Evolutionary conservation across 2,797 vertebrate genomes (phyloP), one percentile per base, ranked within the genome.

Genomic region (Danio tinwini): DNA sequence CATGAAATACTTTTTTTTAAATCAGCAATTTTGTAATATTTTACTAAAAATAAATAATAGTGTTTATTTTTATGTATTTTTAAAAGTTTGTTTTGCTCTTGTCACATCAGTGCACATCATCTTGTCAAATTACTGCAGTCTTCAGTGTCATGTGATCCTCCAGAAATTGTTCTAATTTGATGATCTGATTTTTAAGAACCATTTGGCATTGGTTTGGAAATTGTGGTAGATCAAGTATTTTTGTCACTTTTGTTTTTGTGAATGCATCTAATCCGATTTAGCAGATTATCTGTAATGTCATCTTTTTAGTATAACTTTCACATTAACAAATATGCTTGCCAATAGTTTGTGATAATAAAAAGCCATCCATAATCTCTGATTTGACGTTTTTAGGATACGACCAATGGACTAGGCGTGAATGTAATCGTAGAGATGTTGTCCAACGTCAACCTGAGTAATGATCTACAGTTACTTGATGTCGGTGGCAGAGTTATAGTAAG

Each of bases 341-440:
- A 58, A 12, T 58, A 58, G 29, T 16, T 61, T 39, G 29, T 61
- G 29, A 8, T 17, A 16, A 40, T 17, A 69, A 52, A 53, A 44
- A 10, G 5, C 45, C 45, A 7, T 9, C 17, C 13, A 71, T 12
- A 42, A 40, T 63, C 7, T 14, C 19, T 17, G n/a, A 2, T 78
- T 12, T n/a, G 3, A 16, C 62, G 14, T 59, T 50, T 76, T 37
- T 73, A 95, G 97, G 91, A 92, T 53, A 91, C 90, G 68, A 93
- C 93, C 49, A 91, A 80, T 16, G 92, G 86, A 0, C 70, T 65
- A 44, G 96, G 96, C 17, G 83, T 97, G 0, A 85, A 98, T 82
- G 89, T 99, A 65, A 94, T 99, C 16, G 84, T 98, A 74, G 97
- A 99, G 90, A 99, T 99, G 97, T 88, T 98, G 85, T 92, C 97